Conservation (phyloP, 2,888 invertebrate genomes). For the Scaptodrosophila latifasciaeformis region DNA sequence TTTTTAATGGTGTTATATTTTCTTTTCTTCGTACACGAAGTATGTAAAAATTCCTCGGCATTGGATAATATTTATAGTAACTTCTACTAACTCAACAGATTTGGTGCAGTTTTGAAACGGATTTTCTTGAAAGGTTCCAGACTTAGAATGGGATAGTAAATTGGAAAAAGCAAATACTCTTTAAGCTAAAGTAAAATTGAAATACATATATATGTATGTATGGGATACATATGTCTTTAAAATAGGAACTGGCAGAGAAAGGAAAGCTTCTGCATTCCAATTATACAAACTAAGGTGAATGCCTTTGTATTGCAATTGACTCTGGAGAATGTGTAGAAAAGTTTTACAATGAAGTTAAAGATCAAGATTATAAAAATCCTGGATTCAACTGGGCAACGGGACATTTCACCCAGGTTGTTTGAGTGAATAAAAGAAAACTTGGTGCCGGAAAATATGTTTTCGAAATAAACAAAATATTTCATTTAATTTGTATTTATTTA, state of each 20-base stretch:
- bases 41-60: too few species aligned
- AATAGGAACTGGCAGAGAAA: conserved; percentile 6
- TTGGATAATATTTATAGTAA: too few species aligned
- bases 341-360: conserved; percentile 85
- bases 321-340: conserved; percentile 77
- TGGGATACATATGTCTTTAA: background rate
- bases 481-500: too few species aligned
- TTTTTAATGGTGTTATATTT: too few species aligned
- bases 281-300: conserved; percentile 25
- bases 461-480: too few species aligned
- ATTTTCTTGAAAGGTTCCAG: too few species aligned
- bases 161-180: too few species aligned
- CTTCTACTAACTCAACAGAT: too few species aligned
- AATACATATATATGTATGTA: too few species aligned
- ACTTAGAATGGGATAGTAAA: too few species aligned
- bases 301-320: conserved; percentile 11
- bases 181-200: conserved; percentile 28
- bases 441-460: conserved; percentile 83
- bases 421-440: conserved; percentile 83
- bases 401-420: conserved; percentile 88
- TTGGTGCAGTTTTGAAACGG: too few species aligned
- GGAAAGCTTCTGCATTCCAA: background rate
- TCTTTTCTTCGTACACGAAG: too few species aligned
- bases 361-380: conserved; percentile 78
- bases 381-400: conserved; percentile 81